These are phyloP conservation scores for Harpalus rufipes DNA, from an alignment of 2,888 invertebrate species.

Conservation along the genomic window DNA sequence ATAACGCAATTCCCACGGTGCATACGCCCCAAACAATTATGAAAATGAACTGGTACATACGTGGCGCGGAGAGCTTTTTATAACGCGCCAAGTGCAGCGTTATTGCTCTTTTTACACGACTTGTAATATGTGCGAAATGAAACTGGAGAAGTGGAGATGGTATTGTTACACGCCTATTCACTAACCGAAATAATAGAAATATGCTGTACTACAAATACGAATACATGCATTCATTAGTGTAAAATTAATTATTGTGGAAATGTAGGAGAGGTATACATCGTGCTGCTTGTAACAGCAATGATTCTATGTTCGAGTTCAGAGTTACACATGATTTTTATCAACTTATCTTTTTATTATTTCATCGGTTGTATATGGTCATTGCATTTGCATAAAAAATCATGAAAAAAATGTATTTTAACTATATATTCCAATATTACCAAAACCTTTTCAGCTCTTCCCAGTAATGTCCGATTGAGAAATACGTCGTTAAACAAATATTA, in stretches of 20 bases:
- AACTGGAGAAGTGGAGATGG: not conserved
- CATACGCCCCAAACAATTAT: conserved; percentile 29
- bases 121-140: not conserved
- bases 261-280: no score
- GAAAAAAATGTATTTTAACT: no score
- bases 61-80: conserved; percentile 7
- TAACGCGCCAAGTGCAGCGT: conserved; percentile 12
- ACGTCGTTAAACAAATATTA: no score
- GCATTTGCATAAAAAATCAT: no score
- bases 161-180: not conserved
- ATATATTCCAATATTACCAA: no score
- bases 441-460: no score
- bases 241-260: not conserved
- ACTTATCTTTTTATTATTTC: no score
- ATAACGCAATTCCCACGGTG: conserved; percentile 22
- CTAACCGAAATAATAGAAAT: not conserved
- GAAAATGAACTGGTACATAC: conserved; percentile 39
- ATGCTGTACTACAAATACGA: not conserved
- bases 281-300: no score
- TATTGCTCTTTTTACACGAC: conserved; percentile 23
- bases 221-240: not conserved
- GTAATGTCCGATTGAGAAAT: no score
- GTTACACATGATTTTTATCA: no score
- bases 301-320: no score
- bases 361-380: no score